A percentile compares a stretch with the other conserved stretches of the same genome.
These are phyloP conservation scores for Agrotis ipsilon DNA, from an alignment of 2,888 invertebrate genomes.

Conservation along the genomic window DNA sequence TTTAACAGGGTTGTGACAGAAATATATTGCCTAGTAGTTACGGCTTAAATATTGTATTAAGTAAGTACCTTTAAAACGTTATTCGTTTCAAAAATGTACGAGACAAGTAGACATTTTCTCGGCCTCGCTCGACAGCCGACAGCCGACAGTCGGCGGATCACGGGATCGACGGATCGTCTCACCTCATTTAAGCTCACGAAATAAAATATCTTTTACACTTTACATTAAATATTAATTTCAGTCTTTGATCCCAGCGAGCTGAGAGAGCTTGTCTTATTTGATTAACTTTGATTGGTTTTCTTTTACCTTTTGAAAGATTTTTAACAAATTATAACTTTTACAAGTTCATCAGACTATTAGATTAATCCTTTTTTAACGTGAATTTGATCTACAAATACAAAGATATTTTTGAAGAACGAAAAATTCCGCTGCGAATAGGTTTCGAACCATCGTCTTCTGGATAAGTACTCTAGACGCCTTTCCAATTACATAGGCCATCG, in stretches of 20 bases:
- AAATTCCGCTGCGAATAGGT: no score
- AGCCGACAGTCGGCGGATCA: background rate
- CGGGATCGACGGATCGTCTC: background rate
- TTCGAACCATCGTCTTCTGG: no score
- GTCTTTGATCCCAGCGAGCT: conserved; percentile 26
- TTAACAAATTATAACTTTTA: conserved; percentile 26
- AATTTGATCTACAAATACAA: background rate
- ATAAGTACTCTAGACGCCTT: no score
- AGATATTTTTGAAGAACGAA: no score
- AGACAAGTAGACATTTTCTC: no score
- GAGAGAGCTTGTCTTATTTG: conserved; percentile 26
- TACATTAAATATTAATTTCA: conserved; percentile 38
- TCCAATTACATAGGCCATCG: no score
- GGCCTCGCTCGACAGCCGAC: background rate
- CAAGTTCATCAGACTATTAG: conserved; percentile 13
- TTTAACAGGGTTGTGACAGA: background rate
- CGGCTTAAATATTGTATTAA: background rate
- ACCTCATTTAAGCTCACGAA: conserved; percentile 22
- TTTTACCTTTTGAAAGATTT: conserved; percentile 13
- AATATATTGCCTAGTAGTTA: background rate
- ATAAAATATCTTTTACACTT: conserved; percentile 19
- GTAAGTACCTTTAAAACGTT: background rate
- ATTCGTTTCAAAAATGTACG: background rate
- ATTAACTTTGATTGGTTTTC: conserved; percentile 34
- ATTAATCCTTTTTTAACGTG: conserved; percentile 11